Percentiles rank a stretch among this genome's conserved stretches.
Conservation (phyloP, 2,888 invertebrate genomes). For the Hydrotaea diabolus region DNA sequence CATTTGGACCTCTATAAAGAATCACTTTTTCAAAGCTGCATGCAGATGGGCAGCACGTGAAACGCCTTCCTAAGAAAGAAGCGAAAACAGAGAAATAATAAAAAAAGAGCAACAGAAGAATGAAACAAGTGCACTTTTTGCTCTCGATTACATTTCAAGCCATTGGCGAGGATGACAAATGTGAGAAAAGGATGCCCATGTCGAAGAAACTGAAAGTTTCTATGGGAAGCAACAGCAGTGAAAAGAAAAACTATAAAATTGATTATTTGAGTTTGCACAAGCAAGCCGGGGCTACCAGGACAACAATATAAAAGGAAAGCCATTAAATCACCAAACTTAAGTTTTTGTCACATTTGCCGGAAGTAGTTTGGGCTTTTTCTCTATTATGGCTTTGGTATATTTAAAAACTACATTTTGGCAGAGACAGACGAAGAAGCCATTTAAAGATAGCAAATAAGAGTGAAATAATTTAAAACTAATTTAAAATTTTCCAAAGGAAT, state of each 20-base stretch:
- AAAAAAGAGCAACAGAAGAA: neutral
- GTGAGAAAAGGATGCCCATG: constrained; percentile 44
- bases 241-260: constrained; percentile 44
- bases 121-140: neutral
- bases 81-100: neutral
- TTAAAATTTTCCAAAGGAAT: too few species aligned
- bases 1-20: neutral
- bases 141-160: neutral
- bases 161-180: constrained; percentile 37
- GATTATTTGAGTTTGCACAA: constrained; percentile 45
- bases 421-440: too few species aligned
- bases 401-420: too few species aligned
- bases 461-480: too few species aligned
- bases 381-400: neutral
- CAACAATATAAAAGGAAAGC: constrained; percentile 3
- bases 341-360: constrained; percentile 10
- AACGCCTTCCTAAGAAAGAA: neutral
- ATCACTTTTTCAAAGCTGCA: neutral
- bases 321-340: neutral
- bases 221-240: neutral
- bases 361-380: neutral
- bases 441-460: too few species aligned
- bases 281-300: neutral
- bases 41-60: neutral
- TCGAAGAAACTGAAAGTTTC: constrained; percentile 50